These are phyloP conservation scores for Leptodactylus fallax DNA, from an alignment of 2,797 vertebrate genomes.

Conservation along the genomic window DNA sequence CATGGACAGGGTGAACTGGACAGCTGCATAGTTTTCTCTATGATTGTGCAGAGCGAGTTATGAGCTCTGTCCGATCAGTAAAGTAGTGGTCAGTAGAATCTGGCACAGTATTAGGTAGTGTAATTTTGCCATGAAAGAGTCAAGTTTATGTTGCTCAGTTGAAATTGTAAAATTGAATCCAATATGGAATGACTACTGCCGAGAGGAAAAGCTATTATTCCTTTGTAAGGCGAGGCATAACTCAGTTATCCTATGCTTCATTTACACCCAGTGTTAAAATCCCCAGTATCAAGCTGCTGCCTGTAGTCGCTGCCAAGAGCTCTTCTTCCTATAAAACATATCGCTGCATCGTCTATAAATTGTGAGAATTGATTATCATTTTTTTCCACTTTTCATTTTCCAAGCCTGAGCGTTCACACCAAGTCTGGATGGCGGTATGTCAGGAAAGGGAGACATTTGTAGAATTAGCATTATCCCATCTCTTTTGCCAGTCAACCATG, in stretches of 20 bases:
- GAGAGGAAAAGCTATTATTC: neutral
- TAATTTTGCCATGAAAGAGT: neutral
- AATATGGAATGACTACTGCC: neutral
- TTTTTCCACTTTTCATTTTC: constrained; percentile 1
- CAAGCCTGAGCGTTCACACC: neutral
- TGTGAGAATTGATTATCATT: neutral
- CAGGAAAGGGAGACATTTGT: neutral
- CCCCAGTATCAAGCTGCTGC: neutral
- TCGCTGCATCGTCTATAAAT: neutral
- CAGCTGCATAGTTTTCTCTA: too few relatives aligned
- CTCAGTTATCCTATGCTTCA: neutral
- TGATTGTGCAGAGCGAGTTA: too few relatives aligned
- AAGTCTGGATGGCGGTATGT: neutral
- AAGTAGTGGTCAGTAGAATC: too few relatives aligned
- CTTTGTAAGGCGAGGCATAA: neutral
- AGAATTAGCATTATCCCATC: constrained; percentile 29
- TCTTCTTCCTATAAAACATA: neutral
- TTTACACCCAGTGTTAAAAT: neutral
- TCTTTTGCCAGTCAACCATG: constrained; percentile 18
- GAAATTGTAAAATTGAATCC: neutral
- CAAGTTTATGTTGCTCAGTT: neutral
- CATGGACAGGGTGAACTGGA: too few relatives aligned
- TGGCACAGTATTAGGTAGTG: too few relatives aligned
- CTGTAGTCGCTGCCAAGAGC: neutral
- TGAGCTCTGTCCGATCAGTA: too few relatives aligned